Conservation (phyloP, 2,113 vertebrate genomes). For the Oncorhynchus nerka region DNA sequence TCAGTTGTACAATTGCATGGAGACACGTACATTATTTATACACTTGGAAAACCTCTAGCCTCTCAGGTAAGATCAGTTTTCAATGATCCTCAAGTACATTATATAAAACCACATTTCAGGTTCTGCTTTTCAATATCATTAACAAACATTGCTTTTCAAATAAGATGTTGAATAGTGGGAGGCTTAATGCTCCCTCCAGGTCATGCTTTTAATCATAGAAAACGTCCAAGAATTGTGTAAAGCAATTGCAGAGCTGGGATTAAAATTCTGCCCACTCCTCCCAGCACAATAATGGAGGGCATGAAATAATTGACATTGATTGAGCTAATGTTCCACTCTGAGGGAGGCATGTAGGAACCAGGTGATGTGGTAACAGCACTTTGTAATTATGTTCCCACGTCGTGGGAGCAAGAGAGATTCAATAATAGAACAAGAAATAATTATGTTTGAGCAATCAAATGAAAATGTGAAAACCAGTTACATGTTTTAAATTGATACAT, state of each 20-base stretch:
- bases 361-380: slow-evolving; percentile 52
- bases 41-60: background rate
- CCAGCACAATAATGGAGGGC: slow-evolving; percentile 65
- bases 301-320: slow-evolving; percentile 74
- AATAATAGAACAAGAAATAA: slow-evolving; percentile 67
- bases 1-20: background rate
- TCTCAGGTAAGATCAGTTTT: background rate
- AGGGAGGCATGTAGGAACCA: slow-evolving; percentile 39
- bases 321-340: slow-evolving; percentile 69
- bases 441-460: slow-evolving; percentile 57
- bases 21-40: no score
- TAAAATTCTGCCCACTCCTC: slow-evolving; percentile 61
- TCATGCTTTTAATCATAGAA: slow-evolving; percentile 64
- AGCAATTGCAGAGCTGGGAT: slow-evolving; percentile 54
- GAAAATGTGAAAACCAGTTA: slow-evolving; percentile 49
- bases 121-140: slow-evolving; percentile 11
- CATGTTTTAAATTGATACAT: slow-evolving; percentile 29
- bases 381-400: slow-evolving; percentile 61
- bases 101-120: no score
- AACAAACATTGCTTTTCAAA: slow-evolving; percentile 34
- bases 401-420: slow-evolving; percentile 46
- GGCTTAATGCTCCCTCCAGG: slow-evolving; percentile 49
- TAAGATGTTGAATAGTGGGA: slow-evolving; percentile 21
- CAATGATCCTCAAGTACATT: background rate
- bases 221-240: slow-evolving; percentile 43